Evolutionary conservation across 2,797 vertebrate genomes (phyloP).

Genomic region (Takifugu ocellatus): DNA sequence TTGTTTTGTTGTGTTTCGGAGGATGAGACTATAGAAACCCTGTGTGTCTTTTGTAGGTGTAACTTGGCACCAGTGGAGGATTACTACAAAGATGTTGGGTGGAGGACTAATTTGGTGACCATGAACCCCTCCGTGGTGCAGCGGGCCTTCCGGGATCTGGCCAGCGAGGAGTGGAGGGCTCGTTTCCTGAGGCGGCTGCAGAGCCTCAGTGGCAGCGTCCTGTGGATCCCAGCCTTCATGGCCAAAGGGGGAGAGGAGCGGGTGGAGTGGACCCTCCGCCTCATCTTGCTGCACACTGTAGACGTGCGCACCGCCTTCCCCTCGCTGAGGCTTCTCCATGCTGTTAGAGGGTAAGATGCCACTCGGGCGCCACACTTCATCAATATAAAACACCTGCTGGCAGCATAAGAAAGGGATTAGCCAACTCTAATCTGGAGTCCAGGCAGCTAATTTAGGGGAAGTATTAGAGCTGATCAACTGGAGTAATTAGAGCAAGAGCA

Average conservation of each 20-base stretch:
- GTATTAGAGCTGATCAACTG: slow-evolving; percentile 45
- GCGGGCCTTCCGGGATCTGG: slow-evolving; percentile 92
- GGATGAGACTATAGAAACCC: background rate
- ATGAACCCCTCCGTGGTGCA: slow-evolving; percentile 98
- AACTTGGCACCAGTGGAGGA: slow-evolving; percentile 96
- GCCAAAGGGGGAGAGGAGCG: slow-evolving; percentile 93
- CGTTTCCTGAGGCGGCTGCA: slow-evolving; percentile 86
- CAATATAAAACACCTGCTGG: slow-evolving; percentile 38
- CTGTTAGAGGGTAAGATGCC: slow-evolving; percentile 89
- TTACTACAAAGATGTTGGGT: slow-evolving; percentile 84
- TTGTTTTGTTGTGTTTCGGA: too few relatives aligned
- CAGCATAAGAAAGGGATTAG: slow-evolving; percentile 32
- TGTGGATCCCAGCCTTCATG: slow-evolving; percentile 99
- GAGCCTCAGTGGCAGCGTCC: slow-evolving; percentile 87
- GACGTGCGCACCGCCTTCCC: slow-evolving; percentile 91
- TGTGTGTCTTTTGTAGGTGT: slow-evolving; percentile 74
- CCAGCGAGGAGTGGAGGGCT: slow-evolving; percentile 85
- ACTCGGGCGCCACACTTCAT: slow-evolving; percentile 3
- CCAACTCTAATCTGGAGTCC: slow-evolving; percentile 36
- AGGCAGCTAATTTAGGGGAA: slow-evolving; percentile 54
- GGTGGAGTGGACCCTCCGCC: slow-evolving; percentile 90
- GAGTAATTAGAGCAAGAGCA: slow-evolving; percentile 12
- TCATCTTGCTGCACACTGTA: slow-evolving; percentile 87
- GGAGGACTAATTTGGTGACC: slow-evolving; percentile 88
- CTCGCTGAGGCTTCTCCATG: slow-evolving; percentile 91